phyloP scores from a whole-genome alignment of 2,113 vertebrate species.

The mouse (Mus musculus) region GRCm39 chr11:103125501-103126000 shows the following conservation, averaged over 20 bases:
- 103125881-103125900: not conserved
- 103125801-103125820: no score
- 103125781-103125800: not conserved
- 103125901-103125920: not conserved
- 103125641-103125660: not conserved
- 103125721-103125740: not conserved
- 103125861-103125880: not conserved
- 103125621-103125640: not conserved
- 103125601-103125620: not conserved
- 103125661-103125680: not conserved
- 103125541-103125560: not conserved
- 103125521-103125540: constrained; percentile 23
- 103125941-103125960: not conserved
- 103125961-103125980: not conserved
- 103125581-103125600: not conserved
- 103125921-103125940: not conserved
- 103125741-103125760: not conserved
- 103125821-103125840: no score
- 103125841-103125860: not conserved
- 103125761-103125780: not conserved
- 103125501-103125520: constrained; percentile 28
- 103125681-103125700: not conserved
- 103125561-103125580: not conserved
- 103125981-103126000: not conserved
- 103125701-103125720: not conserved